Evolutionary conservation across 2,888 invertebrate species (phyloP).

Genomic region (Pemphredon lugubris): DNA sequence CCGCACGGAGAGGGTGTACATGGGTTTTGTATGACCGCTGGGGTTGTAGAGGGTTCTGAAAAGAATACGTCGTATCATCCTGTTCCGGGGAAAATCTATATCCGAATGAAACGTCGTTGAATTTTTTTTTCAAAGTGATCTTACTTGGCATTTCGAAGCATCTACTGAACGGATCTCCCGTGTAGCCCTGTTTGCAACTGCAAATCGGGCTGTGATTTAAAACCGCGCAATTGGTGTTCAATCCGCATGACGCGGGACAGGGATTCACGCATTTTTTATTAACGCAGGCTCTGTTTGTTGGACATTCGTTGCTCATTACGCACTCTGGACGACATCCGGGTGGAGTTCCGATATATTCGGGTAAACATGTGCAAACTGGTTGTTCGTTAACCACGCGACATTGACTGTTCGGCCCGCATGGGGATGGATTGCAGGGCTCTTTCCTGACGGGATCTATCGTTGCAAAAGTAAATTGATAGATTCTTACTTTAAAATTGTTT

Average conservation of each 20-base stretch:
- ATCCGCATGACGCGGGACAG: constrained; percentile 83
- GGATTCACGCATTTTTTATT: constrained; percentile 89
- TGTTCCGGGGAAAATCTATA: too few species aligned
- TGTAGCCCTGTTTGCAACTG: constrained; percentile 82
- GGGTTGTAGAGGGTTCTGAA: constrained; percentile 35
- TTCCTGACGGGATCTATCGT: constrained; percentile 19
- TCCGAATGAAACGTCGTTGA: too few species aligned
- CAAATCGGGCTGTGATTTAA: constrained; percentile 85
- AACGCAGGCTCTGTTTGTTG: constrained; percentile 88
- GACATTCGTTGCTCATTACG: constrained; percentile 89
- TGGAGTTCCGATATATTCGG: constrained; percentile 88
- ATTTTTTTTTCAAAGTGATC: background rate
- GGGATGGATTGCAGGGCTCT: constrained; percentile 80
- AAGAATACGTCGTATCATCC: too few species aligned
- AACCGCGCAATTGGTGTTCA: constrained; percentile 85
- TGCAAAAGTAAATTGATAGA: too few species aligned
- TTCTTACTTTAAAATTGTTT: background rate
- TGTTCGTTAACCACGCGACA: constrained; percentile 81
- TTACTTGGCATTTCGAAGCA: constrained; percentile 70
- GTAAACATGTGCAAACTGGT: constrained; percentile 87
- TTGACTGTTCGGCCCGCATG: constrained; percentile 82
- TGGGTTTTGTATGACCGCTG: constrained; percentile 83
- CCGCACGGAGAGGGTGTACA: constrained; percentile 86
- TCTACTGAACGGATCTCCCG: constrained; percentile 84
- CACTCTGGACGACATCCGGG: constrained; percentile 91